Percentiles rank a stretch among this genome's conserved stretches.
These are phyloP conservation scores for Furcifer pardalis DNA, from an alignment of 2,797 vertebrate genomes.

Conservation along the genomic window DNA sequence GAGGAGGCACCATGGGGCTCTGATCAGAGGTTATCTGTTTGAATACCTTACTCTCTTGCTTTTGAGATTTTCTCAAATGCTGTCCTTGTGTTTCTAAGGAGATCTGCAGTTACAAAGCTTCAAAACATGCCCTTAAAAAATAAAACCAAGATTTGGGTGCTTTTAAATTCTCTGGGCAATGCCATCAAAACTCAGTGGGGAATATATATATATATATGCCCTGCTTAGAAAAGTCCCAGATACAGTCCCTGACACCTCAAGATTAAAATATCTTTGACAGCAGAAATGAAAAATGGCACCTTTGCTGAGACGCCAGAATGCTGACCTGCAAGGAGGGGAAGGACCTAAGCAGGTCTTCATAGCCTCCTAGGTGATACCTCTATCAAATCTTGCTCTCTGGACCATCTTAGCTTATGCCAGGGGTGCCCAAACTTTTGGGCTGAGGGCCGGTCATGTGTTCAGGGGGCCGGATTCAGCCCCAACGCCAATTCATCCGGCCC, in stretches of 20 bases:
- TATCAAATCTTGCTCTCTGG: too few relatives aligned
- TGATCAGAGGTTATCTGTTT: background rate
- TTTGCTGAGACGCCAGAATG: background rate
- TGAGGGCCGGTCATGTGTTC: too few relatives aligned
- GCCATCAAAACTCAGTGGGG: background rate
- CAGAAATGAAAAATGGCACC: background rate
- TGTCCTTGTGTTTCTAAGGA: background rate
- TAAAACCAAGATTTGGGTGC: background rate
- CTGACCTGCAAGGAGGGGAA: too few relatives aligned
- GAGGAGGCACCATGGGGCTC: too few relatives aligned
- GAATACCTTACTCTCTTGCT: background rate
- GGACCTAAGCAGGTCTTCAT: too few relatives aligned
- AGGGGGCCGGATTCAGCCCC: too few relatives aligned
- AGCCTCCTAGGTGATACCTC: too few relatives aligned
- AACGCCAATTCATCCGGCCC: too few relatives aligned
- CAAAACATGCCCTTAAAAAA: background rate
- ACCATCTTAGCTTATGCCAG: too few relatives aligned
- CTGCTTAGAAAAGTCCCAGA: background rate
- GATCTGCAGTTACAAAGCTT: background rate
- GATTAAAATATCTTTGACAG: background rate
- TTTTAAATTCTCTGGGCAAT: background rate
- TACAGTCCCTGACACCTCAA: too few relatives aligned
- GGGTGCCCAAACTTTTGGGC: too few relatives aligned
- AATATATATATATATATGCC: too few relatives aligned
- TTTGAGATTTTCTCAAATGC: background rate